A percentile compares a stretch with the other conserved stretches of the same genome.
Evolutionary conservation across 2,113 vertebrate species (phyloP).

Genomic region (Philantomba maxwellii): DNA sequence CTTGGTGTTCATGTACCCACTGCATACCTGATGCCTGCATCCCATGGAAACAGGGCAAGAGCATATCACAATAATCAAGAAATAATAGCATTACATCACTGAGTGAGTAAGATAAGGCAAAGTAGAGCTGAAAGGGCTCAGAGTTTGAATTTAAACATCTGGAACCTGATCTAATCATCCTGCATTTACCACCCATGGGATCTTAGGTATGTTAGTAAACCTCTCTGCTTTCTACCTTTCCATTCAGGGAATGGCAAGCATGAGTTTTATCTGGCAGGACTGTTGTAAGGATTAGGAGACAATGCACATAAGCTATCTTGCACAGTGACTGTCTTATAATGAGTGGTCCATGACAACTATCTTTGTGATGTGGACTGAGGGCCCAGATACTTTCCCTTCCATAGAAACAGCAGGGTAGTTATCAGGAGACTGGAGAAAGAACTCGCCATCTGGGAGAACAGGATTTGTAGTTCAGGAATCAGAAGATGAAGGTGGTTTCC

Average conservation of each 20-base stretch:
- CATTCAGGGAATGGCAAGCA: background rate
- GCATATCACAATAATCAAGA: background rate
- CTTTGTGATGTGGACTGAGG: background rate
- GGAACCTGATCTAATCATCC: background rate
- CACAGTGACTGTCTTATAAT: background rate
- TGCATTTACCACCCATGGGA: background rate
- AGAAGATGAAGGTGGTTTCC: background rate
- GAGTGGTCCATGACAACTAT: background rate
- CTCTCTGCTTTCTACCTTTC: constrained; percentile 6
- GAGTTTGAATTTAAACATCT: background rate
- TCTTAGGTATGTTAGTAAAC: background rate
- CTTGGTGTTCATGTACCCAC: background rate
- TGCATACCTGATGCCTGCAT: background rate
- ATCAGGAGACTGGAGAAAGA: background rate
- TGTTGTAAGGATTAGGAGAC: background rate
- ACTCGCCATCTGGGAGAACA: background rate
- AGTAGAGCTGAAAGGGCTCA: background rate
- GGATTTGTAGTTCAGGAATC: background rate
- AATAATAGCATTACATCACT: background rate
- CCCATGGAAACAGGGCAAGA: background rate
- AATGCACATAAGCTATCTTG: background rate
- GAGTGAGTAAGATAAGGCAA: background rate
- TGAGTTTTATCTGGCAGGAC: background rate
- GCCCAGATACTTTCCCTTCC: background rate
- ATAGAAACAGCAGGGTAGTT: background rate